Base-by-base conservation (phyloP, 2,797 vertebrate genomes). In the Novumbra hubbsi region DNA sequence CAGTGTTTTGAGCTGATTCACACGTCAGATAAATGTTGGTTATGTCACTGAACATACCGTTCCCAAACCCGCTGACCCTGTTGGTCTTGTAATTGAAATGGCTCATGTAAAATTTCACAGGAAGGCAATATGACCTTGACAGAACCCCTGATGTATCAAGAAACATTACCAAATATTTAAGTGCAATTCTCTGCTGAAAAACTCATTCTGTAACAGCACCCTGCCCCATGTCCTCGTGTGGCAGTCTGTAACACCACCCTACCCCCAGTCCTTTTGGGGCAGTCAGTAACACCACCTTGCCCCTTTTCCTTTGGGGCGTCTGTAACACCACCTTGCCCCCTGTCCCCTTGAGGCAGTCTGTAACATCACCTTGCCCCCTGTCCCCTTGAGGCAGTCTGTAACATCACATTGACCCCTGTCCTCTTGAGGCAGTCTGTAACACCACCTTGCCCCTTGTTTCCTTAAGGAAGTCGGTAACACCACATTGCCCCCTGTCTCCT, bases 361-460 rank as follows among this genome's bases (percentile, higher is more conserved):
- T n/a, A n/a, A 63, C 24, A 21, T 19, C 5, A 52, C 66, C 27
- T 16, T 74, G 73, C 24, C 84, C 78, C 34, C 8, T n/a, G n/a
- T n/a, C n/a, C n/a, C n/a, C n/a, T n/a, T 2, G 34, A 7, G 34
- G 34, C 34, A 38, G 34, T 38, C 34, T 3, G 34, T 38, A 38
- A 38, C 34, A 38, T 7, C 8, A 6, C n/a, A n/a, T n/a, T n/a
- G n/a, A n/a, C n/a, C n/a, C n/a, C n/a, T n/a, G n/a, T n/a, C n/a
- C n/a, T n/a, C n/a, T n/a, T n/a, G n/a, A n/a, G n/a, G n/a, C n/a
- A n/a, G n/a, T n/a, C n/a, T n/a, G n/a, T n/a, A n/a, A 63, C 24
- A 21, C 19, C 5, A 52, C 66, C 27, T 16, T 74, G 73, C 24
- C 84, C 78, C 34, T 38, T n/a, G n/a, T n/a, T n/a, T n/a, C n/a